Percentiles rank a stretch among this genome's conserved stretches.
phyloP scores from a whole-genome alignment of 2,888 invertebrate species.

The Mimas tiliae region DNA sequence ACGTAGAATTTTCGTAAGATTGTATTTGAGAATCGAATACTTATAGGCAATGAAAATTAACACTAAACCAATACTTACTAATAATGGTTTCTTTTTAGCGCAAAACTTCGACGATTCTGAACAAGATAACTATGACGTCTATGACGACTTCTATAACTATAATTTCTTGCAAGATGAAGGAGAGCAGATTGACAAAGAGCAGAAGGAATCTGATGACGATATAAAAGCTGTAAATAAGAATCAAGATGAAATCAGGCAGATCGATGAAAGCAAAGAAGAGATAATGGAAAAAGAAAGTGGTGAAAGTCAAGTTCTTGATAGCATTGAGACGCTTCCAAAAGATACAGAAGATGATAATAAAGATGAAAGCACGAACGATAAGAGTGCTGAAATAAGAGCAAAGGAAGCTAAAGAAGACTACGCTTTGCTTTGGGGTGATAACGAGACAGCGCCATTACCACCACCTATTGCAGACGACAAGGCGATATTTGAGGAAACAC shows the following conservation, averaged over 20 bases:
- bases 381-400: conserved; percentile 27
- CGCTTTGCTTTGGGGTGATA: conserved; percentile 38
- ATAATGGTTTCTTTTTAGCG: conserved; percentile 42
- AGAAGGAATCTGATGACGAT: conserved; percentile 32
- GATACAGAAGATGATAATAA: conserved; percentile 29
- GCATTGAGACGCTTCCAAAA: conserved; percentile 18
- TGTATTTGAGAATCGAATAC: too few species aligned
- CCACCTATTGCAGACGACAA: conserved; percentile 37
- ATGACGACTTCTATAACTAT: conserved; percentile 37
- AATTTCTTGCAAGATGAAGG: conserved; percentile 33
- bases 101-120: conserved; percentile 33
- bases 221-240: conserved; percentile 33
- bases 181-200: conserved; percentile 29
- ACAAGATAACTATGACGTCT: conserved; percentile 37
- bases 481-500: conserved; percentile 46
- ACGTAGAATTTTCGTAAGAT: too few species aligned
- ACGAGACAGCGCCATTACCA: conserved; percentile 37
- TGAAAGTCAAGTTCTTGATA: conserved; percentile 20
- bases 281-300: conserved; percentile 26
- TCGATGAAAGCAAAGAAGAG: conserved; percentile 61
- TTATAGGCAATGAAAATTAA: too few species aligned
- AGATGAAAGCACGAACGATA: conserved; percentile 32
- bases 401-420: conserved; percentile 36
- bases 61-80: too few species aligned
- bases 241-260: conserved; percentile 39